Percentiles rank a stretch among this genome's conserved stretches.
phyloP scores from a whole-genome alignment of 2,797 vertebrate species.

The Sebastes itinus region DNA sequence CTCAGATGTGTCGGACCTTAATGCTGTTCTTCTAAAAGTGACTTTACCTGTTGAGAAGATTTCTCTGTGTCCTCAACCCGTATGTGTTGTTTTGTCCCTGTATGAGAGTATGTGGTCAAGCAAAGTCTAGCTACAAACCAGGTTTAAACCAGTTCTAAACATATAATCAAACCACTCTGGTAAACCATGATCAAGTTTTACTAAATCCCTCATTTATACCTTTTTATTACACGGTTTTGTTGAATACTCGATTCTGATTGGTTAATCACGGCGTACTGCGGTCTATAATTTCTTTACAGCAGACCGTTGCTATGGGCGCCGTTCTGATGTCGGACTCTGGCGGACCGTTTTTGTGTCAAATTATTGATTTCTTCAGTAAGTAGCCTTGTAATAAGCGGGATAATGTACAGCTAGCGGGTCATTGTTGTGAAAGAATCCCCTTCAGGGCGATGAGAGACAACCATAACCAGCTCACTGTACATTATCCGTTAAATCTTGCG shows the following conservation, averaged over 20 bases:
- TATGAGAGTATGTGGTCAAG: background rate
- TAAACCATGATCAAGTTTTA: background rate
- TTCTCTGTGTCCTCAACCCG: background rate
- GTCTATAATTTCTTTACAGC: fast-evolving
- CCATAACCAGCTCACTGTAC: fast-evolving
- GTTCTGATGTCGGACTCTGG: no score
- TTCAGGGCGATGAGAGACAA: no score
- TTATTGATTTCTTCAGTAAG: no score
- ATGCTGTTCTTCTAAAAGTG: background rate
- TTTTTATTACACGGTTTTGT: no score
- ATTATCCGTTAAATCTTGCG: background rate
- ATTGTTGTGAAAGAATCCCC: no score
- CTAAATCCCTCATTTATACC: background rate
- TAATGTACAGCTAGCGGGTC: no score
- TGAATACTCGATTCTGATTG: no score
- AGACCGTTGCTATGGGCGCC: no score
- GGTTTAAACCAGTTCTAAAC: background rate
- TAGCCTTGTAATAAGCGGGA: no score
- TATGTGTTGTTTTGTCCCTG: background rate
- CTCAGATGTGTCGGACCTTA: background rate
- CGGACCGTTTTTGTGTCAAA: no score
- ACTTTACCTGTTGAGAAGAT: background rate
- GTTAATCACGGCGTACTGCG: no score
- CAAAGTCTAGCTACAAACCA: background rate
- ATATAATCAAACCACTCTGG: background rate